Base-by-base conservation (phyloP, 2,797 vertebrate genomes). In the Halcyon smyrnensis region DNA sequence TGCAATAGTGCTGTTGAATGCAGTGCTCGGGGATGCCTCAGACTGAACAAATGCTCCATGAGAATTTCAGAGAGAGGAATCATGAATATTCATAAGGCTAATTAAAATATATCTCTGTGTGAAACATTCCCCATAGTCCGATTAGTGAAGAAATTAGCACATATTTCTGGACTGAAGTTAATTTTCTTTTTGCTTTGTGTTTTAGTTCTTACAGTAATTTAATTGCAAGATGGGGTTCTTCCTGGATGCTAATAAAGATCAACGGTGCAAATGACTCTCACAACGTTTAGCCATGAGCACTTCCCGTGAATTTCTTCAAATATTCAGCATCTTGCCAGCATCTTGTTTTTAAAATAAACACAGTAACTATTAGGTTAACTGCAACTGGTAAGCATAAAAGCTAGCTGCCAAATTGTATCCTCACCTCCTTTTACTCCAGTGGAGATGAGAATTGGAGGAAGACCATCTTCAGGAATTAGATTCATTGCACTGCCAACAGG, bases 401-500 rank as follows among this genome's bases (percentile, higher is more conserved):
- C 56, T 50, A 83, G 37, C 34, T 92, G 64, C 54, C 79, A 89
- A 62, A 51, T 83, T 12, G 53, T 37, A 56, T 95, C 98, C 98
- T 98, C 98, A 99, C 99, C 99, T 99, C 99, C 99, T 99, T 99
- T 99, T 96, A 99, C 98, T 96, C 99, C 99, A 32, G 99, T 99
- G 97, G 99, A 99, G 98, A 99, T 99, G 97, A 99, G 99, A 97
- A 99, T 99, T 97, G 99, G 99, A 98, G 99, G 99, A 97, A 99
- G 99, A 56, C 99, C 99, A 95, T 99, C 99, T 98, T 99, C 99
- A 90, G 99, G 99, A 97, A 99, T 99, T 89, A 99, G 98, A 89
- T 99, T 99, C 98, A 99, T 98, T 76, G 99, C 99, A 96, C 99
- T 99, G 98, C 99, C 99, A 97, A 99, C 98, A 28, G 99, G 99